Percentiles rank a stretch among this genome's conserved stretches.
phyloP scores from a whole-genome alignment of 2,113 vertebrate genomes.

The Channa maculata region DNA sequence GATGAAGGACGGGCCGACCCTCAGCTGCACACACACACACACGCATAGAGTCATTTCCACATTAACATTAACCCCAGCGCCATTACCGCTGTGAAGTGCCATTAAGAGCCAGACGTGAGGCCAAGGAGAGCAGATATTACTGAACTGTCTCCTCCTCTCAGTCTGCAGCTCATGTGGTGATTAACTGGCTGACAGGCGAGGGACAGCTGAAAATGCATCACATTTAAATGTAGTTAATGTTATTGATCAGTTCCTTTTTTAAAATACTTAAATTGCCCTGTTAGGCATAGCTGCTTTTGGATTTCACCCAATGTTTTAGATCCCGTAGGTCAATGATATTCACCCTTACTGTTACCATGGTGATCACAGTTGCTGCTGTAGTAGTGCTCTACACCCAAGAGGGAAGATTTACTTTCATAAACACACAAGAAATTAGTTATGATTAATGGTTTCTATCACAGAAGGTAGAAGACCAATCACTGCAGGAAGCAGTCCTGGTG shows the following conservation, averaged over 20 bases:
- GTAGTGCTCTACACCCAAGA: not conserved
- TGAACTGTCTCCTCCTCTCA: conserved; percentile 52
- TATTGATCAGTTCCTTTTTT: conserved; percentile 18
- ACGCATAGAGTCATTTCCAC: conserved; percentile 37
- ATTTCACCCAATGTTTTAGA: conserved; percentile 2
- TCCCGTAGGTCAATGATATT: not conserved
- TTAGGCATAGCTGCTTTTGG: not conserved
- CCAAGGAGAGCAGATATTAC: conserved; percentile 55
- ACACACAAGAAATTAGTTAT: not conserved
- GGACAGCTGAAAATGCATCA: not conserved
- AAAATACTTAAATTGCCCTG: not conserved
- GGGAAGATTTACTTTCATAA: conserved; percentile 6
- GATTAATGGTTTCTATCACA: conserved; percentile 30
- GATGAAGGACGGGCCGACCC: conserved; percentile 65
- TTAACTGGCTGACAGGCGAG: conserved; percentile 27
- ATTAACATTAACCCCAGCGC: conserved; percentile 69
- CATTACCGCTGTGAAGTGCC: conserved; percentile 65
- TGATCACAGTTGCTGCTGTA: not conserved
- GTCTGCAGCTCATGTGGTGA: conserved; percentile 37
- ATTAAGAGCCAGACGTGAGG: conserved; percentile 65
- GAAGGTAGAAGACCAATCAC: not conserved
- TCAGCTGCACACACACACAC: conserved; percentile 5
- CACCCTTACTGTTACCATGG: conserved; percentile 11
- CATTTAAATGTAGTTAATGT: conserved; percentile 4
- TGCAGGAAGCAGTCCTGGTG: too few relatives aligned